These are phyloP conservation scores for Axis porcinus DNA, from an alignment of 2,113 vertebrate genomes.

Conservation along the genomic window DNA sequence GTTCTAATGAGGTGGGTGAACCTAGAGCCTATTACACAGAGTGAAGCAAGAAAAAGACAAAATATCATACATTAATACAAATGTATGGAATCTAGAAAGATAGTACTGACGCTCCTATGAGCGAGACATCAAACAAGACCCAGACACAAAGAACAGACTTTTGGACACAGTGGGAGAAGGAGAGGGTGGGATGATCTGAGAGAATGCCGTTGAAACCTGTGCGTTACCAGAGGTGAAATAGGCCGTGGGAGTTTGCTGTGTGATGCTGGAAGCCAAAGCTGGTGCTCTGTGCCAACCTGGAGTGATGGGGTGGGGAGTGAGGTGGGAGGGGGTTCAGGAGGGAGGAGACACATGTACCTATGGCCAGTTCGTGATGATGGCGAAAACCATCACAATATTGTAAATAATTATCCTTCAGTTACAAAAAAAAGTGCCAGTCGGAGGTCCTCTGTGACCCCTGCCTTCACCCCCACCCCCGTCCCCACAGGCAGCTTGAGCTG, in stretches of 20 bases:
- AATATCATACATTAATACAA: fast-evolving
- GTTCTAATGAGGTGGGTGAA: background rate
- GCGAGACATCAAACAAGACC: background rate
- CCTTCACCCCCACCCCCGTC: background rate
- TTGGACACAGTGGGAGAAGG: background rate
- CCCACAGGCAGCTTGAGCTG: background rate
- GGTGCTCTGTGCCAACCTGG: background rate
- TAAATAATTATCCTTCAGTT: background rate
- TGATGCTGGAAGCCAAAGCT: background rate
- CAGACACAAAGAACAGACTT: background rate
- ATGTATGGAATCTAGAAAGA: background rate
- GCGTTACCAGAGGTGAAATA: background rate
- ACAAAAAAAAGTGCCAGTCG: background rate
- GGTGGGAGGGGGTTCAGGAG: background rate
- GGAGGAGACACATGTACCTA: background rate
- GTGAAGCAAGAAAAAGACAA: background rate
- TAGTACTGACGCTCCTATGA: background rate
- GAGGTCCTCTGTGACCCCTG: background rate
- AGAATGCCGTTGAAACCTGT: fast-evolving
- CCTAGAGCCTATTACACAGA: background rate
- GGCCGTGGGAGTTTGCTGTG: background rate
- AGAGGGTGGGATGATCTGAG: background rate
- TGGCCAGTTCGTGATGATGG: background rate
- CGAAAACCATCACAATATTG: background rate
- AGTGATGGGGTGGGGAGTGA: background rate